These are phyloP conservation scores for Proterorhinus semilunaris DNA, from an alignment of 2,113 vertebrate genomes.

Conservation along the genomic window DNA sequence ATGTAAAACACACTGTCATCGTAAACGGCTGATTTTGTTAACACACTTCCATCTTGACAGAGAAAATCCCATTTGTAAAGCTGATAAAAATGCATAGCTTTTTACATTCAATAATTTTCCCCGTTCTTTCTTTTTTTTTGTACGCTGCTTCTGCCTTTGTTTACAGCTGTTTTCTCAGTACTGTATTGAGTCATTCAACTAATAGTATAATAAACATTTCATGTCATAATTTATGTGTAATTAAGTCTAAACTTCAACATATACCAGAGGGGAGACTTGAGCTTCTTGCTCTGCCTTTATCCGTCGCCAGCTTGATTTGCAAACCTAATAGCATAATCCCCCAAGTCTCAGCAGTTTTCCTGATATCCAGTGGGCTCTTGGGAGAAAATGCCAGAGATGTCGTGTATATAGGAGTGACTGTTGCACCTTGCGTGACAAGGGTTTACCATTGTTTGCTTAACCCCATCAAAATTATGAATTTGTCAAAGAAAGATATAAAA, in stretches of 20 bases:
- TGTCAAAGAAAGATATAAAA: no score
- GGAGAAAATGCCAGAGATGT: conserved; percentile 33
- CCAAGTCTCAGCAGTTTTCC: conserved; percentile 35
- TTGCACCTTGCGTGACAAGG: conserved; percentile 36
- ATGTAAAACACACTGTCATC: conserved; percentile 10
- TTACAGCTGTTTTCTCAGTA: neutral
- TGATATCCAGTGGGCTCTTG: conserved; percentile 40
- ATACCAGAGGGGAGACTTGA: conserved; percentile 34
- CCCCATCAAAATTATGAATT: neutral
- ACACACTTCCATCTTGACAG: neutral
- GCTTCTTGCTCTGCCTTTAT: conserved; percentile 34
- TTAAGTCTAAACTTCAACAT: conserved; percentile 28
- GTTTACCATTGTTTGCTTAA: neutral
- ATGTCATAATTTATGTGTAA: conserved; percentile 41
- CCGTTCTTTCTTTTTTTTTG: no score
- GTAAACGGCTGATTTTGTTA: neutral
- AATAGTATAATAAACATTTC: conserved; percentile 21
- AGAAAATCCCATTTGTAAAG: neutral
- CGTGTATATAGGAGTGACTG: conserved; percentile 18
- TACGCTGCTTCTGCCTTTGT: neutral
- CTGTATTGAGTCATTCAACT: neutral
- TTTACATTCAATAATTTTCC: neutral
- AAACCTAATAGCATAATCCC: conserved; percentile 43
- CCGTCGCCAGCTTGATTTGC: conserved; percentile 39
- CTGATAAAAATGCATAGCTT: conserved; percentile 6